Percentiles rank a stretch among this genome's conserved stretches.
These are phyloP conservation scores for Drosophila picticornis DNA, from an alignment of 2,888 invertebrate genomes.

Conservation along the genomic window DNA sequence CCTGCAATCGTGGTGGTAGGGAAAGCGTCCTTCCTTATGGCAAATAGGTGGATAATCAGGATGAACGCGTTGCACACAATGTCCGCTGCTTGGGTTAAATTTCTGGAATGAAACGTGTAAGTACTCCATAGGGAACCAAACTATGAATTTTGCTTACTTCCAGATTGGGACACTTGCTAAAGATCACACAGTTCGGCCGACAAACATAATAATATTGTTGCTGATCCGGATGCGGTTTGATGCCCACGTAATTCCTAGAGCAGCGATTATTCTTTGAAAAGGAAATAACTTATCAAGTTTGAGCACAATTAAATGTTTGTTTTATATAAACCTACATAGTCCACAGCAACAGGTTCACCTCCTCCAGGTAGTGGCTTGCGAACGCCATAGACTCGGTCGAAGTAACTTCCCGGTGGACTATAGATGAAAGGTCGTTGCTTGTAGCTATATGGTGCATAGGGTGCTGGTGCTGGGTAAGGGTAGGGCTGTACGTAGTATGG, in stretches of 20 bases:
- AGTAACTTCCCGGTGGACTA: slow-evolving; percentile 69
- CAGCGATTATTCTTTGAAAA: slow-evolving; percentile 82
- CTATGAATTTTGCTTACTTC: slow-evolving; percentile 63
- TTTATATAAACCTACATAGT: slow-evolving; percentile 71
- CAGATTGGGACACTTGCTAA: slow-evolving; percentile 83
- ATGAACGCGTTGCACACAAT: slow-evolving; percentile 71
- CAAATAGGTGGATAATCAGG: slow-evolving; percentile 66
- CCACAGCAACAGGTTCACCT: slow-evolving; percentile 83
- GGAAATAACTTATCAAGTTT: slow-evolving; percentile 17
- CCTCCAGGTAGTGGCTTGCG: slow-evolving; percentile 84
- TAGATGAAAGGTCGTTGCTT: slow-evolving; percentile 46
- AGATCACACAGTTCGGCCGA: slow-evolving; percentile 82
- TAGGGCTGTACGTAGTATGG: slow-evolving; percentile 49
- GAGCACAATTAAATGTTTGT: slow-evolving; percentile 12
- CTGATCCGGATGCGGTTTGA: slow-evolving; percentile 84
- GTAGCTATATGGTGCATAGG: slow-evolving; percentile 38
- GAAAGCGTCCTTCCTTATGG: slow-evolving; percentile 83
- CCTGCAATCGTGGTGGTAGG: slow-evolving; percentile 82
- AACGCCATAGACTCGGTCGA: slow-evolving; percentile 75
- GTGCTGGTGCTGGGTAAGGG: slow-evolving; percentile 29
- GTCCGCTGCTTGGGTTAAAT: slow-evolving; percentile 73
- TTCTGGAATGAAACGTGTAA: slow-evolving; percentile 53
- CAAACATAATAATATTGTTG: slow-evolving; percentile 85
- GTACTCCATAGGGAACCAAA: background rate
- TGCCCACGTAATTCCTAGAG: slow-evolving; percentile 80